Conservation (phyloP, 2,797 vertebrate species). For the Sphaeramia orbicularis region DNA sequence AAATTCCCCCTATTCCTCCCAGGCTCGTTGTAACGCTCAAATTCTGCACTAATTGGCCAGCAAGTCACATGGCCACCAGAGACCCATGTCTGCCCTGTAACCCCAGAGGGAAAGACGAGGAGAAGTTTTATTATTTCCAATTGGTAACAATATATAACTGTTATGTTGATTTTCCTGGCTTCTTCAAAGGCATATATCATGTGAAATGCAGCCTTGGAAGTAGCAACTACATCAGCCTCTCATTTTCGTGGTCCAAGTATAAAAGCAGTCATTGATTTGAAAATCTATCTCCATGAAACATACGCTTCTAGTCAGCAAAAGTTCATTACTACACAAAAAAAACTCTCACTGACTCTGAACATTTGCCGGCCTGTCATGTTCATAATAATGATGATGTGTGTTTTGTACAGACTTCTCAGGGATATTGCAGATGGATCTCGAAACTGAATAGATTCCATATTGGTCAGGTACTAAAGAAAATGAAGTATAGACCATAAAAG, state of each 20-base stretch:
- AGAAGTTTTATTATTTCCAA: slow-evolving; percentile 70
- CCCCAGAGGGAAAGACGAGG: slow-evolving; percentile 54
- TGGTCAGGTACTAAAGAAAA: slow-evolving; percentile 61
- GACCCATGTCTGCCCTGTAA: slow-evolving; percentile 66
- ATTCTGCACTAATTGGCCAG: slow-evolving; percentile 80
- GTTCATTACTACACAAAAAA: slow-evolving; percentile 5
- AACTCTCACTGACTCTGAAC: slow-evolving; percentile 10
- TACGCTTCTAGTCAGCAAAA: slow-evolving; percentile 16
- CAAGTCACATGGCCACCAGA: slow-evolving; percentile 69
- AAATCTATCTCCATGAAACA: slow-evolving; percentile 23
- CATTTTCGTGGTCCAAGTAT: slow-evolving; percentile 23
- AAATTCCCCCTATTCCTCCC: slow-evolving; percentile 76
- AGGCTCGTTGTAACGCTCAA: slow-evolving; percentile 76
- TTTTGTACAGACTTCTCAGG: slow-evolving; percentile 40
- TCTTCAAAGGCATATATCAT: slow-evolving; percentile 11
- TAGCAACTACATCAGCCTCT: slow-evolving; percentile 16
- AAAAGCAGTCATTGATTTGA: slow-evolving; percentile 31
- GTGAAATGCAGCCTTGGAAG: slow-evolving; percentile 32
- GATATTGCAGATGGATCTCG: slow-evolving; percentile 41
- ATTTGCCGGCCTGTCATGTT: slow-evolving; percentile 30
- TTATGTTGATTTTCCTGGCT: slow-evolving; percentile 56
- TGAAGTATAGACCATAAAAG: slow-evolving; percentile 63
- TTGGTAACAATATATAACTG: slow-evolving; percentile 68
- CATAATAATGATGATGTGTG: slow-evolving; percentile 28
- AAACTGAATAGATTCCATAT: slow-evolving; percentile 43